A percentile compares a stretch with the other conserved stretches of the same genome.
Evolutionary conservation across 2,888 invertebrate species (phyloP).

Genomic region (Harpalus rubripes): DNA sequence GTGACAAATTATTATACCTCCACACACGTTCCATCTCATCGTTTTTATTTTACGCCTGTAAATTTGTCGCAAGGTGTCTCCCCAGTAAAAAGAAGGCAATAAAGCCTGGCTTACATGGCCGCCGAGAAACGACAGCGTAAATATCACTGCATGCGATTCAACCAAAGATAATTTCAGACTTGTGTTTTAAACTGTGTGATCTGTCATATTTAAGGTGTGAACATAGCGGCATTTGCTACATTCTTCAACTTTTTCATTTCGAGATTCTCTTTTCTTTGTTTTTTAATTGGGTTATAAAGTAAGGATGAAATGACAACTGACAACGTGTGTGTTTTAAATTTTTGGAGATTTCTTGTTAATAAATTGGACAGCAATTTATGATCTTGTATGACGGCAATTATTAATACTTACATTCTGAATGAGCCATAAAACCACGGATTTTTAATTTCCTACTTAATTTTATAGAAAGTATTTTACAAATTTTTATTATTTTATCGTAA

Average conservation of each 20-base stretch:
- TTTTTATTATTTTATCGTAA: slow-evolving; percentile 20
- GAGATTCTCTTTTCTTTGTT: slow-evolving; percentile 25
- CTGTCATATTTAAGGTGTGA: slow-evolving; percentile 62
- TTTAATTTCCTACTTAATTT: slow-evolving; percentile 43
- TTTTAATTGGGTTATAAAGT: slow-evolving; percentile 49
- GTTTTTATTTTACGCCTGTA: slow-evolving; percentile 58
- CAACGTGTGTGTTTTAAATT: slow-evolving; percentile 46
- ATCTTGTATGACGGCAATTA: slow-evolving; percentile 47
- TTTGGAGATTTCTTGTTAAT: slow-evolving; percentile 50
- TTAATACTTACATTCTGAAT: slow-evolving; percentile 46
- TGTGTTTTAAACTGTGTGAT: slow-evolving; percentile 56
- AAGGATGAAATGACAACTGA: slow-evolving; percentile 32
- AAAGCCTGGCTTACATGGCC: slow-evolving; percentile 50
- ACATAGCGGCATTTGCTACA: slow-evolving; percentile 27
- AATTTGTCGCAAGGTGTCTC: slow-evolving; percentile 58
- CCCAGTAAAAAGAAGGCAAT: slow-evolving; percentile 49
- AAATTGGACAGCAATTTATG: slow-evolving; percentile 52
- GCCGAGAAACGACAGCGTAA: slow-evolving; percentile 45
- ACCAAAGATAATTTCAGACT: slow-evolving; percentile 50
- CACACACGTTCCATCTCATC: slow-evolving; percentile 39
- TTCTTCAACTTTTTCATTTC: slow-evolving; percentile 40
- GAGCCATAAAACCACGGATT: slow-evolving; percentile 38
- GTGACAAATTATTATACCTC: slow-evolving; percentile 52
- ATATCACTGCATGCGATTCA: slow-evolving; percentile 55
- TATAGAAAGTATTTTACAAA: slow-evolving; percentile 41